A percentile compares a stretch with the other conserved stretches of the same genome.
Evolutionary conservation across 2,113 vertebrate genomes (phyloP).

Genomic region (Tachysurus vachellii): DNA sequence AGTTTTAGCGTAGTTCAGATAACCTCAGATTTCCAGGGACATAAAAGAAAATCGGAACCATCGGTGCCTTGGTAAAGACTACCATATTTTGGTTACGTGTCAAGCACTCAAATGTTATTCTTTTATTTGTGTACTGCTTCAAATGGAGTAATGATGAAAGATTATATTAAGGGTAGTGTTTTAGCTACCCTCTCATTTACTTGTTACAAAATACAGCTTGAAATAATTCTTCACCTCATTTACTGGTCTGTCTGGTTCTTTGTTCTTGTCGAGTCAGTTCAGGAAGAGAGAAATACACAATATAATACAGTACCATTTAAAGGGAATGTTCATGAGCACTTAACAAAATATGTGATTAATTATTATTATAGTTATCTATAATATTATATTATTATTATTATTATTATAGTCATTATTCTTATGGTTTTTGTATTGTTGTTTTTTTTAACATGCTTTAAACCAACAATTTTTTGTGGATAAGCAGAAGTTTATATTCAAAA

Average conservation of each 20-base stretch:
- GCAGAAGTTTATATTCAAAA: neutral
- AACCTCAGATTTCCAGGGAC: slow-evolving; percentile 73
- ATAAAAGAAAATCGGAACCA: slow-evolving; percentile 68
- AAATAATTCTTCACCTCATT: slow-evolving; percentile 47
- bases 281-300: neutral
- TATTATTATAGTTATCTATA: too few relatives aligned
- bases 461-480: neutral
- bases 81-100: slow-evolving; percentile 85
- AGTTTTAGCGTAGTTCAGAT: slow-evolving; percentile 65
- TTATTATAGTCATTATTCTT: neutral
- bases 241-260: slow-evolving; percentile 54
- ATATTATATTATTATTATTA: neutral
- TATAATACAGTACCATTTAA: too few relatives aligned
- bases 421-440: neutral
- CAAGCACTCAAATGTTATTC: slow-evolving; percentile 77
- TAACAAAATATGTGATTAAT: neutral
- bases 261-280: neutral
- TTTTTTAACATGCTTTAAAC: neutral
- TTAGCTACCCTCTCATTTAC: slow-evolving; percentile 90
- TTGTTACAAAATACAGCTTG: slow-evolving; percentile 74
- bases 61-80: slow-evolving; percentile 87
- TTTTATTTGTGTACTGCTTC: slow-evolving; percentile 84
- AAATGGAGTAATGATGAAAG: slow-evolving; percentile 83
- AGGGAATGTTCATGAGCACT: neutral
- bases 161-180: slow-evolving; percentile 87